These are phyloP conservation scores for Lepeophtheirus nordmannii DNA, from an alignment of 2,888 invertebrate genomes.

Conservation along the genomic window DNA sequence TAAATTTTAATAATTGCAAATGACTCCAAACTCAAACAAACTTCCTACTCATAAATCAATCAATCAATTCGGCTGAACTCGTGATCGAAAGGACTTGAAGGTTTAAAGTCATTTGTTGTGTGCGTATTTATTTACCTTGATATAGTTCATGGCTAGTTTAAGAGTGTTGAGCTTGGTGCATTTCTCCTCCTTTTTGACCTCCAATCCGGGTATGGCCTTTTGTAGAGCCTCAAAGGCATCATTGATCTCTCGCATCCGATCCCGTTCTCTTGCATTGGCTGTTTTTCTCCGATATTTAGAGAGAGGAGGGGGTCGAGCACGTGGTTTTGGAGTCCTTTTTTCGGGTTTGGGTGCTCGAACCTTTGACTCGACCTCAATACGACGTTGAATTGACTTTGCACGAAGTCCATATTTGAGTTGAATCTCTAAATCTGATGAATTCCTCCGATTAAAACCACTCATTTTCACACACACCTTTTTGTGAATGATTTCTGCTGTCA, in stretches of 20 bases:
- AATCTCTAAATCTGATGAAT: not conserved
- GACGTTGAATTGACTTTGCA: constrained; percentile 4
- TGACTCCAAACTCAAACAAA: constrained; percentile 5
- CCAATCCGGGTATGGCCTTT: constrained; percentile 48
- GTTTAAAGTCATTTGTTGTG: no score
- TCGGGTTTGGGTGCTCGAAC: constrained; percentile 19
- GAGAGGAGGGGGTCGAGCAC: constrained; percentile 45
- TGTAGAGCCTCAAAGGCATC: constrained; percentile 67
- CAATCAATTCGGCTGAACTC: not conserved
- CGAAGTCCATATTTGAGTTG: not conserved
- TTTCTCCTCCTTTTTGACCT: constrained; percentile 41
- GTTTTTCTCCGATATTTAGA: constrained; percentile 78
- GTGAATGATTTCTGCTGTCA: no score
- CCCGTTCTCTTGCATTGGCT: constrained; percentile 71
- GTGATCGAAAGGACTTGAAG: no score
- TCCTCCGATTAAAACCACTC: not conserved
- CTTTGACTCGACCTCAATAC: not conserved
- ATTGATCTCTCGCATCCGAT: constrained; percentile 76
- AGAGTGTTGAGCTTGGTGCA: constrained; percentile 77
- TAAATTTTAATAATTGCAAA: not conserved
- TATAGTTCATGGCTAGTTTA: constrained; percentile 71
- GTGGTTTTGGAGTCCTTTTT: constrained; percentile 35
- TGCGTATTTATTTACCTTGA: constrained; percentile 36
- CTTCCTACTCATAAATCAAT: no score
- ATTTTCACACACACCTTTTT: not conserved